Evolutionary conservation across 2,797 vertebrate genomes (phyloP).

Genomic region (Periparus ater): DNA sequence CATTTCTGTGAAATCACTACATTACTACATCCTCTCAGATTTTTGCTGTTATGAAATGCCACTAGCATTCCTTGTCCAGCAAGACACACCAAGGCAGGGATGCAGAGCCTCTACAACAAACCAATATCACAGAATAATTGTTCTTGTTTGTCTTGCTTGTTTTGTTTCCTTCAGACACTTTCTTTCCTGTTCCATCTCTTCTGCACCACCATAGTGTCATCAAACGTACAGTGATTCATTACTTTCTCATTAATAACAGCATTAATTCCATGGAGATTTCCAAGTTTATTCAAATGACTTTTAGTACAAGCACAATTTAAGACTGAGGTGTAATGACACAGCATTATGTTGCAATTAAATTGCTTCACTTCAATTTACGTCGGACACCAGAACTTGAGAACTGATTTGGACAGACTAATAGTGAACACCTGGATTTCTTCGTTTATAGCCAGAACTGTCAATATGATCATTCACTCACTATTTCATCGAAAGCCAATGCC

Average conservation of each 20-base stretch:
- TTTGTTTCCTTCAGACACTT: neutral
- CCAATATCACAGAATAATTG: neutral
- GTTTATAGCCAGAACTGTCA: neutral
- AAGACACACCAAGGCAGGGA: neutral
- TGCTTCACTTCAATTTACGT: neutral
- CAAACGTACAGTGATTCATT: rapidly evolving
- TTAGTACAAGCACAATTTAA: neutral
- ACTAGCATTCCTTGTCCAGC: neutral
- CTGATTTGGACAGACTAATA: neutral
- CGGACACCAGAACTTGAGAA: neutral
- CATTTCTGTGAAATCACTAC: neutral
- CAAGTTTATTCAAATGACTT: neutral
- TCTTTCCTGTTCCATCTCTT: neutral
- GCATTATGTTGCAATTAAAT: neutral
- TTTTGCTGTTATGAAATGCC: neutral
- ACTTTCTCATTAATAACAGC: neutral
- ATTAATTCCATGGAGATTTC: neutral
- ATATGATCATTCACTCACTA: neutral
- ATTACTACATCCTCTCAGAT: neutral
- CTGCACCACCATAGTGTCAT: neutral
- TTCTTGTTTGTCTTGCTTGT: neutral
- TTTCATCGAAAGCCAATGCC: neutral
- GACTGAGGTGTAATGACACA: neutral
- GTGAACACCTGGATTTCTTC: neutral
- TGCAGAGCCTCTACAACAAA: neutral